Base-by-base conservation (phyloP, 2,888 invertebrate species). In the Limnephilus auricula region DNA sequence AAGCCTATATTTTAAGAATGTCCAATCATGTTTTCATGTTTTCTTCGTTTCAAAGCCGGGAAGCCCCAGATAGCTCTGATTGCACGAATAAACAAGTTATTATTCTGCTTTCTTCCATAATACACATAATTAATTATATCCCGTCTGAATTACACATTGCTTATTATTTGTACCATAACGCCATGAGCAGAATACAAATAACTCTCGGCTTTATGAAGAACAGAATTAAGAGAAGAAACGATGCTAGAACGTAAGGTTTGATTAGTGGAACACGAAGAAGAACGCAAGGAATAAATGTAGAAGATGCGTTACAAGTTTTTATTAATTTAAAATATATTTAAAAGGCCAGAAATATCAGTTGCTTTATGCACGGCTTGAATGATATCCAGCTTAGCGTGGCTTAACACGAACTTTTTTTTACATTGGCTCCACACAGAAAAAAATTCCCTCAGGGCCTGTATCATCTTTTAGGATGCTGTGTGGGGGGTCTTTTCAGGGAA, bases 101-200 rank as follows among this genome's bases (percentile, higher is more conserved):
- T 65, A 65, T 65, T 65, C 65, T 65, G 65, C n/a, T 65, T n/a
- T 65, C 65, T 65, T n/a, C 65, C n/a, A n/a, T 65, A 65, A n/a
- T 25, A 9, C 25, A 65, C 25, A 65, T 65, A 65, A 65, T 65
- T 65, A 65, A 65, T 65, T 65, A 65, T 65, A 65, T n/a, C 65
- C 5, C 25, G 65, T 65, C 25, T 2, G 65, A 65, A 65, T 65
- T 65, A 65, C 65, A 65, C 65, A 65, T 25, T 65, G 25, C n/a
- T 65, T 65, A 65, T 25, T 65, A 65, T 65, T 25, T 65, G 65
- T 65, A 65, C 6, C 65, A 65, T 65, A 65, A 65, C n/a, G 9
- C 6, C 6, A 65, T n/a, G 65, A 10, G 25, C 65, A 25, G 65
- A 65, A 65, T 65, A 65, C n/a, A 65, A 65, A 65, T n/a, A 25